phyloP scores from a whole-genome alignment of 2,113 vertebrate species.

The Triplophysa tibetana region DNA sequence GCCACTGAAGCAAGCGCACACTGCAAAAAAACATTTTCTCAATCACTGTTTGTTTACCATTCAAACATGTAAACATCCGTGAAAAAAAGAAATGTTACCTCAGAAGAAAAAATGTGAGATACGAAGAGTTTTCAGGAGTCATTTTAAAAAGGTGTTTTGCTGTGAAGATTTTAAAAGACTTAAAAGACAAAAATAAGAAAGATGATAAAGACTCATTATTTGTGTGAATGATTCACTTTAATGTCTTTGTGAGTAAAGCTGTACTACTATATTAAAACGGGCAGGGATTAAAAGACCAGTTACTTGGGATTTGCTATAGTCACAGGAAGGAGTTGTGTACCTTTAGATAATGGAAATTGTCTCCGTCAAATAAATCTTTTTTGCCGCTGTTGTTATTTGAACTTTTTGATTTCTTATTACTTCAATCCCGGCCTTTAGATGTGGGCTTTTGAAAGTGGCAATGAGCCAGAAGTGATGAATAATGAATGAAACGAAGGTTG shows the following conservation, averaged over 20 bases:
- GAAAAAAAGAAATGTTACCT: no score
- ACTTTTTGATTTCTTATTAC: slow-evolving; percentile 21
- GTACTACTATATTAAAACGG: background rate
- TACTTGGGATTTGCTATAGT: background rate
- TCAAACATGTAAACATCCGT: no score
- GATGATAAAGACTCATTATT: background rate
- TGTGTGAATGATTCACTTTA: background rate
- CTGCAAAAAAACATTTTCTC: no score
- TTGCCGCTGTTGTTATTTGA: slow-evolving; percentile 47
- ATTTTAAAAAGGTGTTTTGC: background rate
- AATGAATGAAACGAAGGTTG: slow-evolving; percentile 42
- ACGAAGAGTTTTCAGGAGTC: no score
- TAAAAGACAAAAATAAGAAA: background rate
- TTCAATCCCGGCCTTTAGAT: slow-evolving; percentile 12
- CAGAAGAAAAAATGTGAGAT: no score
- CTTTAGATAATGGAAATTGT: background rate
- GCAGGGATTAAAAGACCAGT: background rate
- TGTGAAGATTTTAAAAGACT: background rate
- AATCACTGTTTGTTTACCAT: no score
- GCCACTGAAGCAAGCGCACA: background rate
- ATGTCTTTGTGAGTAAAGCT: background rate
- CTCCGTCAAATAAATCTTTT: slow-evolving; percentile 38
- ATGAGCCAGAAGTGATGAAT: slow-evolving; percentile 37
- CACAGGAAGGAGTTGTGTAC: background rate
- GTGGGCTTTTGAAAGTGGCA: slow-evolving; percentile 45